These are phyloP conservation scores for Takifugu flavidus DNA, from an alignment of 2,113 vertebrate genomes.

Conservation along the genomic window DNA sequence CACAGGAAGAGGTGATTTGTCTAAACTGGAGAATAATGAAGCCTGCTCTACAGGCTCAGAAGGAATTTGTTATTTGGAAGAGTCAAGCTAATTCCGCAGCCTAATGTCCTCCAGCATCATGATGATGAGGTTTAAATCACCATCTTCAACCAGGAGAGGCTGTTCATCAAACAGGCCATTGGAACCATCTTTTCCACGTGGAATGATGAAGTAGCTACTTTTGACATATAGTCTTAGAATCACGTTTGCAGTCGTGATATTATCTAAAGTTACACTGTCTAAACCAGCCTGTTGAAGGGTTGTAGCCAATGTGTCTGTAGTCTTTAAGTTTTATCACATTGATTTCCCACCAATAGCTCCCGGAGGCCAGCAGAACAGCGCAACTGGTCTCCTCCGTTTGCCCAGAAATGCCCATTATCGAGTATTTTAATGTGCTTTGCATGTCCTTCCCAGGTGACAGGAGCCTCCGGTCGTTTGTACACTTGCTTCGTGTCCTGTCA, in stretches of 20 bases:
- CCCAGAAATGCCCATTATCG: too few species aligned
- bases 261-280: too few species aligned
- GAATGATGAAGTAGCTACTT: too few species aligned
- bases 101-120: conserved; percentile 53
- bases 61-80: conserved; percentile 58
- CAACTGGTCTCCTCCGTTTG: too few species aligned
- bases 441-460: conserved; percentile 78
- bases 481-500: conserved; percentile 87
- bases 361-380: conserved; percentile 7
- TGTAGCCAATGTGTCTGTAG: conserved; percentile 1
- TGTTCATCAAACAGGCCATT: conserved; percentile 18
- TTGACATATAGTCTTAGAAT: too few species aligned
- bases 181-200: too few species aligned
- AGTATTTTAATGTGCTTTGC: not conserved
- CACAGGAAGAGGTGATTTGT: conserved; percentile 60
- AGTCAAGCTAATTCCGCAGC: conserved; percentile 44
- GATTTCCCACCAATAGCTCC: conserved; percentile 20
- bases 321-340: conserved; percentile 2
- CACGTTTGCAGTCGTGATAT: too few species aligned
- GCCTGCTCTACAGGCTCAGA: conserved; percentile 35
- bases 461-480: conserved; percentile 85
- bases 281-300: too few species aligned
- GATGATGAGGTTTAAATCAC: conserved; percentile 33
- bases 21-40: conserved; percentile 57
- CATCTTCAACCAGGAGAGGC: conserved; percentile 12